Evolutionary conservation across 2,888 invertebrate species (phyloP).

Genomic region (Philereme vetulata): DNA sequence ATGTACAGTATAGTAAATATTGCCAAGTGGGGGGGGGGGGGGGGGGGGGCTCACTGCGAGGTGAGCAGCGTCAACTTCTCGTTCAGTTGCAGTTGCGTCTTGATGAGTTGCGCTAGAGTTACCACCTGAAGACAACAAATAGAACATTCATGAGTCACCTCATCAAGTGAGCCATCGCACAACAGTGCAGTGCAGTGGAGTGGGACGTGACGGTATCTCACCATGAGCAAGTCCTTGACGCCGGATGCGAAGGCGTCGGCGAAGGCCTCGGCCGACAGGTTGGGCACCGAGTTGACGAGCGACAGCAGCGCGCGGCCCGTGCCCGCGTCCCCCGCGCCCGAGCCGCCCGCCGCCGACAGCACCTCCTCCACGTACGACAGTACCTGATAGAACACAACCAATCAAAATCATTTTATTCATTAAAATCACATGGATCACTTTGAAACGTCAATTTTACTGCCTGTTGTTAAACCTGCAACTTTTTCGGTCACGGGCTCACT

Average conservation of each 20-base stretch:
- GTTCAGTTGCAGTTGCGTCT: slow-evolving; percentile 97
- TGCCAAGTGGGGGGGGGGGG: not conserved
- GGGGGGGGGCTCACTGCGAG: slow-evolving; percentile 70
- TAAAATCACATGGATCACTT: too few species aligned
- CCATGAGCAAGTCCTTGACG: slow-evolving; percentile 90
- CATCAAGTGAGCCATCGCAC: too few species aligned
- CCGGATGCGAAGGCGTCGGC: slow-evolving; percentile 97
- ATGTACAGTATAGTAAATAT: not conserved
- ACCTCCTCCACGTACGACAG: slow-evolving; percentile 96
- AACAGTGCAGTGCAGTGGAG: too few species aligned
- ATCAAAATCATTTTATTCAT: too few species aligned
- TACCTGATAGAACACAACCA: slow-evolving; percentile 70
- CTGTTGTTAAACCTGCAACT: too few species aligned
- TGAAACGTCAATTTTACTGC: too few species aligned
- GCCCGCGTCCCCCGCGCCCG: slow-evolving; percentile 89
- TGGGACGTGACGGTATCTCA: not conserved
- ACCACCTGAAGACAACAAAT: slow-evolving; percentile 78
- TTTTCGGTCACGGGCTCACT: too few species aligned
- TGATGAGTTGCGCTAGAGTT: slow-evolving; percentile 97
- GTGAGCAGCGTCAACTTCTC: slow-evolving; percentile 96
- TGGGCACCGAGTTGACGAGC: slow-evolving; percentile 97
- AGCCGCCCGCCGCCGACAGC: slow-evolving; percentile 88
- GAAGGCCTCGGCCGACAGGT: slow-evolving; percentile 94
- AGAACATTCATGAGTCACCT: not conserved
- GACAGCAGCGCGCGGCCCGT: slow-evolving; percentile 95